phyloP scores from a whole-genome alignment of 2,113 vertebrate species.

The Hemiscyllium ocellatum region DNA sequence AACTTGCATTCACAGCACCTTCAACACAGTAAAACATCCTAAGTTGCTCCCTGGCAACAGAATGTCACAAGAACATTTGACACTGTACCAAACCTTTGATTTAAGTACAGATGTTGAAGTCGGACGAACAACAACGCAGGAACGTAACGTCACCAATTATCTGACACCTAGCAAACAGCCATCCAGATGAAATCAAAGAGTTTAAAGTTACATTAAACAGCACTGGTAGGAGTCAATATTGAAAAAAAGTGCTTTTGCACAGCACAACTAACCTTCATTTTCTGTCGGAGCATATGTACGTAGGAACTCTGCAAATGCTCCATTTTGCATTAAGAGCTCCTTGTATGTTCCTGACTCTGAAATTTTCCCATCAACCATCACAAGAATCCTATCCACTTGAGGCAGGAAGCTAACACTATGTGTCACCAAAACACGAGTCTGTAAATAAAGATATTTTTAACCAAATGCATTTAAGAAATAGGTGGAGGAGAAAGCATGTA shows the following conservation, averaged over 20 bases:
- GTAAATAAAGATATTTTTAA: constrained; percentile 38
- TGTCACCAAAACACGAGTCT: constrained; percentile 89
- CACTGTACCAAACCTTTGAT: not conserved
- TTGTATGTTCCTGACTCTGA: constrained; percentile 88
- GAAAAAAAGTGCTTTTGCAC: not conserved
- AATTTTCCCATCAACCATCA: constrained; percentile 85
- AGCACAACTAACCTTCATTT: constrained; percentile 39
- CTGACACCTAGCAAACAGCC: not conserved
- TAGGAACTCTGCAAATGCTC: constrained; percentile 84
- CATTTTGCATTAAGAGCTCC: constrained; percentile 72
- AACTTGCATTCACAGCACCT: not conserved
- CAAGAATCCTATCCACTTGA: constrained; percentile 75
- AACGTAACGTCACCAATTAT: not conserved
- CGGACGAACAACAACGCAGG: not conserved
- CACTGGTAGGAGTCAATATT: not conserved
- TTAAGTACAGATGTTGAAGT: not conserved
- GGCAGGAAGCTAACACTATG: constrained; percentile 82
- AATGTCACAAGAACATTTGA: not conserved
- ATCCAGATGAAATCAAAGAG: not conserved
- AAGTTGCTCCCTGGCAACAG: not conserved
- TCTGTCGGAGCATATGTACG: constrained; percentile 71
- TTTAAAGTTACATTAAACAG: not conserved
- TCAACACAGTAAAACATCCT: not conserved
- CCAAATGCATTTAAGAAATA: not conserved
- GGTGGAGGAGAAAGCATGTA: not conserved